Conservation (phyloP, 2,797 vertebrate genomes). For the Bradypodion ventrale region DNA sequence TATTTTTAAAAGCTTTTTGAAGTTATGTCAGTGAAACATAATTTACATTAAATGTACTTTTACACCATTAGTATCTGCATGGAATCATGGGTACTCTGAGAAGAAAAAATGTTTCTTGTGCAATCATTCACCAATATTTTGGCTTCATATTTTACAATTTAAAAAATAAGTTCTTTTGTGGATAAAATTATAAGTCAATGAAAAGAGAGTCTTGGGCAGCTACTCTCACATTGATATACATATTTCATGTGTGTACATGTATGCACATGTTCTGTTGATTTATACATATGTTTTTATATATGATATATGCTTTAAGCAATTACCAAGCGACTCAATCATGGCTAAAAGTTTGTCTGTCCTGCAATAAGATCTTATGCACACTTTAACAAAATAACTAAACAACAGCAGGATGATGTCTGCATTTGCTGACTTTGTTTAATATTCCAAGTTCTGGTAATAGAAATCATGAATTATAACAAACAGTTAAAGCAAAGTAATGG, state of each 20-base stretch:
- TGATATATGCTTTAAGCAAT: too few relatives aligned
- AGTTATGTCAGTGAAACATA: too few relatives aligned
- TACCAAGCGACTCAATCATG: too few relatives aligned
- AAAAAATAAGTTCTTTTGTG: not conserved
- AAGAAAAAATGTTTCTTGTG: not conserved
- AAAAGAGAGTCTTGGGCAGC: not conserved
- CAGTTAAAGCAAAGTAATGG: too few relatives aligned
- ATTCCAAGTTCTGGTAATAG: slow-evolving; percentile 14
- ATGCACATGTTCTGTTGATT: not conserved
- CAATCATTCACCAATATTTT: not conserved
- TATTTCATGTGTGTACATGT: too few relatives aligned
- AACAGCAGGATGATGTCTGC: not conserved
- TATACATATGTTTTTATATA: not conserved
- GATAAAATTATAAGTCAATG: not conserved
- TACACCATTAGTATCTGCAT: too few relatives aligned
- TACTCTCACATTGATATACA: not conserved
- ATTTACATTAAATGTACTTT: too few relatives aligned
- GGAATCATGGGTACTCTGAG: not conserved
- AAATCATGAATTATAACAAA: not conserved
- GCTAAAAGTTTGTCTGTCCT: too few relatives aligned
- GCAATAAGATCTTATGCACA: not conserved
- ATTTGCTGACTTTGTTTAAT: not conserved
- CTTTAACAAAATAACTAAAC: not conserved
- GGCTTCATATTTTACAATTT: not conserved
- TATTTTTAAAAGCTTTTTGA: too few relatives aligned